Base-by-base conservation (phyloP, 2,113 vertebrate genomes). In the Struthio camelus region DNA sequence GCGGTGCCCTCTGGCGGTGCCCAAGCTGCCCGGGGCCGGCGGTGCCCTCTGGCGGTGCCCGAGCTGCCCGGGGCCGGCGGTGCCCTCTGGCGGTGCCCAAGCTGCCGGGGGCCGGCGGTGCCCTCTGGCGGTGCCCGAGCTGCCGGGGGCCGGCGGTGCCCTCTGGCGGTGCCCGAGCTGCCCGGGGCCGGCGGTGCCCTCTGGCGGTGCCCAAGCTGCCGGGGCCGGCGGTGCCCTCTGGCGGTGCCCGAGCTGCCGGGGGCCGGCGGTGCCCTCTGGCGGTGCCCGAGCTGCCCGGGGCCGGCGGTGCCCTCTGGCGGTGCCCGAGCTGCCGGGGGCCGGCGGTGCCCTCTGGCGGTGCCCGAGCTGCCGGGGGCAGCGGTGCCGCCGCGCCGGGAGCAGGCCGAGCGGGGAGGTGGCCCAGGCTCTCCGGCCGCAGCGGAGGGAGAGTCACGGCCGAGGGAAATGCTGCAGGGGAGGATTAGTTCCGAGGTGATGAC, bases 391-490 rank as follows among this genome's bases (percentile, higher is more conserved):
- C 34, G 70, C 80, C 81, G 84, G 72, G 46, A 64, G 56, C n/a
- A 64, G n/a, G 61, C 51, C 70, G 42, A 73, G 51, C 61, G 86
- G 92, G 94, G 80, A 96, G 89, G 61, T 34, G 92, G 69, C 92
- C 69, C 67, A 69, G 25, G 72, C 69, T 40, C 66, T 71, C 77
- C 80, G 38, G 80, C 16, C 54, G n/a, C 75, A 75, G 5, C 18
- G 83, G 80, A 95, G 65, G 36, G 36, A 93, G 93, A 90, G 38
- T 82, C 72, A 93, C 3, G 24, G 78, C 65, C 89, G 9, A 72
- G 64, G 3, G 1, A 87, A 96, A 91, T 61, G 50, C 84, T 73
- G 91, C 88, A 85, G 84, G 14, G 64, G 38, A 80, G 67, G 76
- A 53, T 56, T 83, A 94, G 61, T 90, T 92, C 0, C 1, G 80